These are phyloP conservation scores for Watsonalla binaria DNA, from an alignment of 2,888 invertebrate genomes.

Conservation along the genomic window DNA sequence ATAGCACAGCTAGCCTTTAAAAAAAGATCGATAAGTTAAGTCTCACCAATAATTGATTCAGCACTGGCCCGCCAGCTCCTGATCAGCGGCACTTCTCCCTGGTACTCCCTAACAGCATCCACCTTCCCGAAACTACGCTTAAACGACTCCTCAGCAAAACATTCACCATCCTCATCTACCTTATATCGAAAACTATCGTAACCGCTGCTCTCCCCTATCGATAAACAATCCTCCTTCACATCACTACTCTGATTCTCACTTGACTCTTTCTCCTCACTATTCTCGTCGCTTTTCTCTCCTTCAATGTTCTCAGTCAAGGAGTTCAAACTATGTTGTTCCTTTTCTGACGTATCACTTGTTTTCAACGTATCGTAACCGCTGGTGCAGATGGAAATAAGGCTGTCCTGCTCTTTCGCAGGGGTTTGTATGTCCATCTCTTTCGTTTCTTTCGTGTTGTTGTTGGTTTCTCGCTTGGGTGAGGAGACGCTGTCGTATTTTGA, in stretches of 20 bases:
- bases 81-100: constrained; percentile 40
- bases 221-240: constrained; percentile 37
- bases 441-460: constrained; percentile 55
- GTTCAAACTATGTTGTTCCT: constrained; percentile 37
- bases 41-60: constrained; percentile 63
- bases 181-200: constrained; percentile 70
- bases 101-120: constrained; percentile 46
- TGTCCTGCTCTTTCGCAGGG: constrained; percentile 57
- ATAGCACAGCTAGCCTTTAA: too few relatives aligned
- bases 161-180: constrained; percentile 66
- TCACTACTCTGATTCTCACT: constrained; percentile 29
- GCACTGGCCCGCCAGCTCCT: constrained; percentile 60
- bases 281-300: constrained; percentile 15
- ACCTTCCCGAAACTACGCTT: constrained; percentile 62
- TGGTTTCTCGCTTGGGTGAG: constrained; percentile 56
- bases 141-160: constrained; percentile 62
- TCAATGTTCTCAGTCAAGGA: constrained; percentile 46
- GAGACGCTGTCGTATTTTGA: constrained; percentile 86
- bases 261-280: constrained; percentile 33
- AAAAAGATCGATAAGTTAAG: neutral
- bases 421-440: constrained; percentile 48
- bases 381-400: constrained; percentile 62
- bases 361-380: constrained; percentile 66
- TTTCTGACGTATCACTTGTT: constrained; percentile 49
- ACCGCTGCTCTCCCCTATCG: neutral